phyloP scores from a whole-genome alignment of 2,797 vertebrate species.

The Anabacerthia variegaticeps region DNA sequence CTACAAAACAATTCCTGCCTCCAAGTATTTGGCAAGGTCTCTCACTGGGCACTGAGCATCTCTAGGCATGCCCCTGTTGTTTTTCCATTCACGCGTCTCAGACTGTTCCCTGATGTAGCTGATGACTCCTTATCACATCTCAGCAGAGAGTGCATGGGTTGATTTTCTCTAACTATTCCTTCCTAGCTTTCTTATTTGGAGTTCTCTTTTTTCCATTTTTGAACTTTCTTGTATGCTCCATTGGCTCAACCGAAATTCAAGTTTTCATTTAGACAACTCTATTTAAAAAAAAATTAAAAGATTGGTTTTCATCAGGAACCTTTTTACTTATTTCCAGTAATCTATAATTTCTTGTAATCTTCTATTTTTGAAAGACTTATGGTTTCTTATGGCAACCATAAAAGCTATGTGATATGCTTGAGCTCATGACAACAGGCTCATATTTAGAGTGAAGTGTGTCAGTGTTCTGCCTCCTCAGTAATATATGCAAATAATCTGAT shows the following conservation, averaged over 20 bases:
- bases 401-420: background rate
- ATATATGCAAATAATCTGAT: background rate
- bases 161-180: background rate
- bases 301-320: background rate
- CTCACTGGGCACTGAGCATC: background rate
- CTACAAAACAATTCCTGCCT: conserved; percentile 14
- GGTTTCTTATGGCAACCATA: background rate
- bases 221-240: background rate
- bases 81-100: conserved; percentile 11
- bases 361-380: background rate
- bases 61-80: background rate
- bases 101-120: background rate
- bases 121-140: background rate
- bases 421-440: background rate
- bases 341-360: background rate
- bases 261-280: background rate
- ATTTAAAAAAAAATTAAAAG: background rate
- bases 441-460: background rate
- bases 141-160: background rate
- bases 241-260: background rate
- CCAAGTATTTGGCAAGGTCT: background rate
- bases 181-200: background rate
- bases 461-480: background rate
- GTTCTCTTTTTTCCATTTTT: background rate
- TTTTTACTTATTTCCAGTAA: background rate